Evolutionary conservation across 2,113 vertebrate species (phyloP), one percentile per base, ranked within the genome.

Genomic region (Nannobrachium achirus): DNA sequence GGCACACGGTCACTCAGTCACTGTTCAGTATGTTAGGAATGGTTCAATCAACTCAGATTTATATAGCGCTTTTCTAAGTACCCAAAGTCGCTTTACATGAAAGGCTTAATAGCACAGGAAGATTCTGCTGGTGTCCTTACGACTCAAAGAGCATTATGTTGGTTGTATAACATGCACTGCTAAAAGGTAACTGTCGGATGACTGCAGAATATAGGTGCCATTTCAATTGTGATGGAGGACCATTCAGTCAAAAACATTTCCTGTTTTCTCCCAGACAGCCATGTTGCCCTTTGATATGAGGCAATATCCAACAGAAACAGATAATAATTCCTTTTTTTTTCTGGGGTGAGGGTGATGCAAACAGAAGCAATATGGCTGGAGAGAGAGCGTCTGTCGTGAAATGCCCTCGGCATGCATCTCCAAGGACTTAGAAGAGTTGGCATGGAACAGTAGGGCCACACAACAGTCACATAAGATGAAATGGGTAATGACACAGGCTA

Each of bases 261-360:
- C 38, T 67, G 33, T 49, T 56, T 56, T 42, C 62, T 25, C 33
- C 74, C 60, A 45, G 38, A 19, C 67, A 19, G 48, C 57, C 1
- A 0, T 10, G 1, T 42, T 57, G 55, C 56, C 72, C 80, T 83
- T 79, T 79, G 73, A 76, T 76, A 82, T 83, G 76, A 83, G 76
- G 80, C 76, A 83, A 79, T 73, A 76, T 66, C 62, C 66, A 73
- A 70, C 76, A 73, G 41, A 76, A 79, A 82, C 76, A 76, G 76
- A 79, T 70, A 48, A 75, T 76, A 63, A 76, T 33, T 79, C 33
- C n/a, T 73, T 59, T 55, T 55, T 66, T 78, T 79, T 73, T 70
- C 44, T 13, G 62, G 69, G 69, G 56, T 25, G 16, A 39, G 66
- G 66, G 59, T 83, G 81, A 83, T 79, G 81, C 81, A 83, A 83